Conservation (phyloP, 2,797 vertebrate genomes). For the Siniperca undulata region DNA sequence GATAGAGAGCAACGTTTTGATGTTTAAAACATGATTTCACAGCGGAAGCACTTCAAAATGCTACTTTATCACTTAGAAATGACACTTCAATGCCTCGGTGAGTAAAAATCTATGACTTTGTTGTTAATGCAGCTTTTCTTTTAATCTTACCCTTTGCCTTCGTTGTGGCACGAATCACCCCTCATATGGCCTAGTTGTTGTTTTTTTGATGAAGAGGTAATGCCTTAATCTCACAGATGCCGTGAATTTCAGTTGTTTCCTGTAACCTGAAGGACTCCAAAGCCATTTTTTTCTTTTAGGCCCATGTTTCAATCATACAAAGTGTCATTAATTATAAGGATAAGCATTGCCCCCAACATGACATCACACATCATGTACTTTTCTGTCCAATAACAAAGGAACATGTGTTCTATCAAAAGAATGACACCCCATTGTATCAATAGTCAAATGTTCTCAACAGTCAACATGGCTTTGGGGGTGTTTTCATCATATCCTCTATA, state of each 20-base stretch:
- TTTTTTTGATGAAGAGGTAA: not conserved
- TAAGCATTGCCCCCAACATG: no score
- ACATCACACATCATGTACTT: not conserved
- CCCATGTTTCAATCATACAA: not conserved
- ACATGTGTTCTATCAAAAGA: not conserved
- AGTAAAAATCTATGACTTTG: not conserved
- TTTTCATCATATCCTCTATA: not conserved
- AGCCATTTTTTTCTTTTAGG: not conserved
- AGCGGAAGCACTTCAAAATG: not conserved
- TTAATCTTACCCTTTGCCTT: not conserved
- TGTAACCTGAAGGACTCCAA: not conserved
- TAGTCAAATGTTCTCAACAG: not conserved
- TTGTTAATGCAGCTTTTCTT: not conserved
- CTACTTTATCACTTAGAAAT: not conserved
- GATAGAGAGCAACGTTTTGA: no score
- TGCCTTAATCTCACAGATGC: not conserved
- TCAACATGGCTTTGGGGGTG: not conserved
- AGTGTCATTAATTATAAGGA: not conserved
- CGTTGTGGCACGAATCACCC: conserved; percentile 8
- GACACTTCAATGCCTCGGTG: no score
- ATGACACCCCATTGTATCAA: not conserved
- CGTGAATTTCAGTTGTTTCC: not conserved
- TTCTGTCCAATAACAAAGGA: not conserved
- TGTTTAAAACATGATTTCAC: not conserved
- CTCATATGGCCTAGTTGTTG: conserved; percentile 2